phyloP scores from a whole-genome alignment of 2,888 invertebrate species.

The Elegia similella region DNA sequence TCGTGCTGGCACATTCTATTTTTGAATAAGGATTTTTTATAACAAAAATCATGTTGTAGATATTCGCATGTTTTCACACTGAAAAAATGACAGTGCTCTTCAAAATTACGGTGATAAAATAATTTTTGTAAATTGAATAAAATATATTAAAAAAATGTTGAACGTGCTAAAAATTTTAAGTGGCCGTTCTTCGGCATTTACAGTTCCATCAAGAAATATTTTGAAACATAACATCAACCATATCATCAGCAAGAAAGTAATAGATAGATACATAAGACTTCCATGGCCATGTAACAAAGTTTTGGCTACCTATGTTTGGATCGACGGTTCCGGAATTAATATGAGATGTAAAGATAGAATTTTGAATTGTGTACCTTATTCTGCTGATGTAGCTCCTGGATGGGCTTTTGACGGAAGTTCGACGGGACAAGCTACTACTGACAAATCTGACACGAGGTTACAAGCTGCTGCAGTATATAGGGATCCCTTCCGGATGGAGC shows the following conservation, averaged over 20 bases:
- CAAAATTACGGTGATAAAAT: neutral
- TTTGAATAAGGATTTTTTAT: neutral
- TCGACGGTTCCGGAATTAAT: constrained; percentile 89
- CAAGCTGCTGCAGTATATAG: constrained; percentile 93
- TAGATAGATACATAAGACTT: constrained; percentile 79
- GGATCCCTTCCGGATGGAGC: constrained; percentile 94
- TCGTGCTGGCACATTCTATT: neutral
- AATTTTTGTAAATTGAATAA: neutral
- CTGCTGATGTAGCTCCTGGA: constrained; percentile 81
- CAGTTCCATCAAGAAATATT: constrained; percentile 43
- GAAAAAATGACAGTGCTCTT: neutral
- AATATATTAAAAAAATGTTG: neutral
- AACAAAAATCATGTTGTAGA: neutral
- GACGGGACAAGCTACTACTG: constrained; percentile 89
- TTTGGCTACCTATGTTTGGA: constrained; percentile 88
- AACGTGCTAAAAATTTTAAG: neutral
- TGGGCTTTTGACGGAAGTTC: constrained; percentile 98
- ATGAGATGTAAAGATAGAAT: constrained; percentile 86
- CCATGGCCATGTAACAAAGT: constrained; percentile 82
- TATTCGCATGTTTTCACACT: neutral
- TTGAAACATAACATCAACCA: constrained; percentile 68
- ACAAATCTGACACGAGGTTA: constrained; percentile 94
- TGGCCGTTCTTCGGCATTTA: neutral
- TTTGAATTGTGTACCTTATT: constrained; percentile 83
- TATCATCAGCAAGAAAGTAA: constrained; percentile 68